Base-by-base conservation (phyloP, 2,797 vertebrate genomes). In the Saxicola maurus region DNA sequence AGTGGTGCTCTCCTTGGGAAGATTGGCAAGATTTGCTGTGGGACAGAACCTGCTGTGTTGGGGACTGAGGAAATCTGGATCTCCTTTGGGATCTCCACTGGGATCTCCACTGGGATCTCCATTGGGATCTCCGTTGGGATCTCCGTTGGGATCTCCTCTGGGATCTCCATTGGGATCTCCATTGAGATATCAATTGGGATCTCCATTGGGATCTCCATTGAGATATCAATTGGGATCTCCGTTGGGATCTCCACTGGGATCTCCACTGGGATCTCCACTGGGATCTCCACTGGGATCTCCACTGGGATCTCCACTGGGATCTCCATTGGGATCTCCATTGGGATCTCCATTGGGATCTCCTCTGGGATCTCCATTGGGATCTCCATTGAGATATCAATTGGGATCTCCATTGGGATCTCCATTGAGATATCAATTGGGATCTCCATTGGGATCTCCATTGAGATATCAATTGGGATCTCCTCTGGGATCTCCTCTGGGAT, bases 61-160 rank as follows among this genome's bases (percentile, higher is more conserved):
- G 25, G 57, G 20, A 18, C 33, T 27, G 45, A 42, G 89, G 61
- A 76, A 86, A 76, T 60, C 3, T 7, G 33, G 51, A 21, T 21
- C 2, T 11, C 35, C 28, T 7, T 0, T 37, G 31, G 15, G 12
- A 46, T 30, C 0, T 15, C 12, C 5, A 12, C 1, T 27, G 30
- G 48, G 14, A 11, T 16, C 0, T 15, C 13, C 5, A 12, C 1
- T 27, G 30, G 48, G 17, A 17, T 15, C 0, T 14, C 12, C 4
- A 11, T 1, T 25, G 18, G 48, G 17, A 20, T 15, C 0, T 14
- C 16, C 4, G 11, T 1, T 25, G 30, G 38, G 14, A 20, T 15
- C 0, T 14, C 11, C 4, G 15, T 1, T 25, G 30, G n/a, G 17
- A 17, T 12, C 0, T 14, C 12, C 3, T 15, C 1, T 25, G 30